A percentile compares a stretch with the other conserved stretches of the same genome.
Conservation (phyloP, 2,797 vertebrate genomes). For the Anguilla anguilla region DNA sequence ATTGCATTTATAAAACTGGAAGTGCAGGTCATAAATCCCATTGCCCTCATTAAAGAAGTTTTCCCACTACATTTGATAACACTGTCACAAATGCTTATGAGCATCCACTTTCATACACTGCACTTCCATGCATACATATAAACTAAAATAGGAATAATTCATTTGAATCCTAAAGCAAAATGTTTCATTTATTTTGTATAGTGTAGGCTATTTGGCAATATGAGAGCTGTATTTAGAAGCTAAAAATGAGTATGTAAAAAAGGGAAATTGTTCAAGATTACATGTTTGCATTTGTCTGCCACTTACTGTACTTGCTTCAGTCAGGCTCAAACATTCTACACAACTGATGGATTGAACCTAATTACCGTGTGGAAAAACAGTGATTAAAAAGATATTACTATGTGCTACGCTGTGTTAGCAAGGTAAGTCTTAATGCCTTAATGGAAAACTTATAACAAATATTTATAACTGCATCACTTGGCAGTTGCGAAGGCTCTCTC, state of each 20-base stretch:
- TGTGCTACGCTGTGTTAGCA: neutral
- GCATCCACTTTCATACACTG: neutral
- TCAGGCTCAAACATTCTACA: neutral
- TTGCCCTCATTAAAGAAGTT: neutral
- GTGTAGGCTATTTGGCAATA: neutral
- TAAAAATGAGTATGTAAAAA: neutral
- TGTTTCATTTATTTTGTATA: neutral
- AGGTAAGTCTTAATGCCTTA: neutral
- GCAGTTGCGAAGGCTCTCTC: neutral
- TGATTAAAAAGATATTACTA: neutral
- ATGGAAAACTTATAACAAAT: neutral
- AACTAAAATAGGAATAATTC: neutral
- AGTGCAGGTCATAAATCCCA: slow-evolving; percentile 8
- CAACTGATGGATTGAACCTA: neutral
- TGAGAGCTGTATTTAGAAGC: neutral
- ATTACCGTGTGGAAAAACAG: neutral
- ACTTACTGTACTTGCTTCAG: neutral
- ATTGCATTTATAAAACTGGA: slow-evolving; percentile 20
- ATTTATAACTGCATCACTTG: neutral
- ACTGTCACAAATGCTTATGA: neutral
- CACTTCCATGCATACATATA: neutral
- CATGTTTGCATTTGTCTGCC: neutral
- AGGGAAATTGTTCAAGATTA: neutral
- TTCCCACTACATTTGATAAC: neutral
- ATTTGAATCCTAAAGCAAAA: neutral